These are phyloP conservation scores for Dendronephthya gigantea DNA, from an alignment of 64 coral and sea anemone species.

Conservation along the genomic window DNA sequence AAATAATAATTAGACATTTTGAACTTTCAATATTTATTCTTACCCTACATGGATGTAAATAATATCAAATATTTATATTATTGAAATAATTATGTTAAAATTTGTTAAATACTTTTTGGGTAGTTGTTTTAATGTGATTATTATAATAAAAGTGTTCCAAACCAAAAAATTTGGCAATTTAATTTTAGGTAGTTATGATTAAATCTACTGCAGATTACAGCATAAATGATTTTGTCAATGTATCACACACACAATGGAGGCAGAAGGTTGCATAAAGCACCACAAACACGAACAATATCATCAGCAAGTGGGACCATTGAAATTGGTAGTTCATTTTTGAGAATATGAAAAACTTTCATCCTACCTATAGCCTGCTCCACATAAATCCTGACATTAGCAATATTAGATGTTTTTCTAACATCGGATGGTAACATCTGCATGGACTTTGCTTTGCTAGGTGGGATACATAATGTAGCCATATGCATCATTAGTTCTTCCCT, in stretches of 20 bases:
- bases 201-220: background rate
- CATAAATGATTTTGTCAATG: background rate
- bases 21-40: too few species aligned
- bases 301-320: background rate
- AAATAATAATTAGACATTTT: too few species aligned
- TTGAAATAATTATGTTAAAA: too few species aligned
- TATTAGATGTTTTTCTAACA: conserved; percentile 33
- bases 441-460: conserved; percentile 15
- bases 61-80: too few species aligned
- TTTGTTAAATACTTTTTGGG: too few species aligned
- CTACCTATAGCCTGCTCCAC: conserved; percentile 38
- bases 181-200: background rate
- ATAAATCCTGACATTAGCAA: conserved; percentile 39
- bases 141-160: too few species aligned
- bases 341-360: conserved; percentile 22
- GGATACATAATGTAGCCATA: background rate
- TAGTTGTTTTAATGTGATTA: too few species aligned
- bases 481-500: background rate
- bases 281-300: background rate
- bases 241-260: background rate
- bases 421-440: conserved; percentile 28
- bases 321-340: conserved; percentile 16
- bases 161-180: too few species aligned
- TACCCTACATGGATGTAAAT: too few species aligned
- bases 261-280: background rate